A percentile compares a stretch with the other conserved stretches of the same genome.
These are phyloP conservation scores for Gobio occitaniae DNA, from an alignment of 2,797 vertebrate species.

Conservation along the genomic window DNA sequence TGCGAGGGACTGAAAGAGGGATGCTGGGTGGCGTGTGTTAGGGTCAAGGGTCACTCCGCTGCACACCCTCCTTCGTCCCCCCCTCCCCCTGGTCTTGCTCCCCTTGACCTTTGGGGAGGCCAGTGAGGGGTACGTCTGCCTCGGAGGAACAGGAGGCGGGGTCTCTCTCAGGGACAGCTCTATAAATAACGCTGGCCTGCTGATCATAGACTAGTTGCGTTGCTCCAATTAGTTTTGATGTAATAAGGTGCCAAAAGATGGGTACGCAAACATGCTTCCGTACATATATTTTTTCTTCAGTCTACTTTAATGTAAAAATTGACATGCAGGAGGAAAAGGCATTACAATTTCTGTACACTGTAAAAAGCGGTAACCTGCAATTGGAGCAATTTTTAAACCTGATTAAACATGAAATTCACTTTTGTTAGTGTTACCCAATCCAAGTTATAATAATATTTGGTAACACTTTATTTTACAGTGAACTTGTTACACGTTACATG, in stretches of 20 bases:
- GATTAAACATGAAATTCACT: not conserved
- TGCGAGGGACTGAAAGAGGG: slow-evolving; percentile 52
- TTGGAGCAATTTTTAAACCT: no score
- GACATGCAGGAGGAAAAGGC: not conserved
- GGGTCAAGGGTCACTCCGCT: slow-evolving; percentile 78
- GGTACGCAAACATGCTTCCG: not conserved
- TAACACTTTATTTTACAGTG: not conserved
- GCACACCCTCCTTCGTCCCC: slow-evolving; percentile 58
- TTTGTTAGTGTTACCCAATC: not conserved
- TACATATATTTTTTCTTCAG: not conserved
- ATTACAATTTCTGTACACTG: not conserved
- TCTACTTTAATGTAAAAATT: not conserved
- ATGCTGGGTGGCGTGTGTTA: slow-evolving; percentile 60
- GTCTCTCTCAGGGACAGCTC: slow-evolving; percentile 22
- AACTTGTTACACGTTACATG: not conserved
- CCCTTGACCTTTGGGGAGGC: slow-evolving; percentile 47
- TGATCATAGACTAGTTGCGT: slow-evolving; percentile 24
- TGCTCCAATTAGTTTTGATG: slow-evolving; percentile 25
- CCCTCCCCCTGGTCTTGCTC: slow-evolving; percentile 58
- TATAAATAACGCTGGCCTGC: slow-evolving; percentile 32
- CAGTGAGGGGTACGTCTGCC: slow-evolving; percentile 30
- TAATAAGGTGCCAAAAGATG: slow-evolving; percentile 12
- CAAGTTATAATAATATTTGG: not conserved
- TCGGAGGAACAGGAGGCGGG: slow-evolving; percentile 20
- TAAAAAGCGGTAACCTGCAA: not conserved